Base-by-base conservation (phyloP, 2,888 invertebrate genomes). In the Hyppa rectilinea region DNA sequence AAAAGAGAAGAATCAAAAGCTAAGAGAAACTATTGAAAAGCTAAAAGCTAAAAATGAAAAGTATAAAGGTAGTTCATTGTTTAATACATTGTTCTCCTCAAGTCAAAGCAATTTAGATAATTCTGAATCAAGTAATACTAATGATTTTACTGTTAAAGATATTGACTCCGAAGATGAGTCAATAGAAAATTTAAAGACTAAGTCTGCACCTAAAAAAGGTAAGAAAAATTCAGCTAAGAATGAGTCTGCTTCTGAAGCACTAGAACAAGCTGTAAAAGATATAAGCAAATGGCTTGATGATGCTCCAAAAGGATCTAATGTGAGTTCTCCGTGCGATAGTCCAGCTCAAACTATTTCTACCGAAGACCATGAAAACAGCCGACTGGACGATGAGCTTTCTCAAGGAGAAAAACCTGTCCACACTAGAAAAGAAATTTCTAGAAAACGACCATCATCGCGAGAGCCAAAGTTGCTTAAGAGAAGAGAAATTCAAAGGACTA, bases 281-380 rank as follows among this genome's bases (percentile, higher is more conserved):
- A 98, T 98, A 52, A 98, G 98, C 89, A 98, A 98, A 87, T 98
- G 98, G 98, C 93, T 98, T 73, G 98, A 98, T 87, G 98, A 98
- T 85, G 97, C 98, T 0, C 98, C 98, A 0, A 97, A 97, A 82
- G 96, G 97, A 76, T 97, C 97, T 0, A 97, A 97, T 84, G 97
- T 97, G 80, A 98, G 97, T 84, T 98, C 98, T 2, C 98, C 98
- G 0, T 97, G 97, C 10, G 97, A 97, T 86, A 98, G 98, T 91
- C 98, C 98, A 0, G 97, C 97, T 3, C 97, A 97, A 75, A 97
- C 97, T 53, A 96, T 97, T 78, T 94, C 96, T 49, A 94, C 97
- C 4, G 97, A 98, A 87, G 97, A 97, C 84, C 91, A 93, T 88
- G 89, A 97, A 89, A 89, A 95, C 91, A 90, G 93, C 91, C 90